phyloP scores from a whole-genome alignment of 2,797 vertebrate species.

The Anableps anableps region DNA sequence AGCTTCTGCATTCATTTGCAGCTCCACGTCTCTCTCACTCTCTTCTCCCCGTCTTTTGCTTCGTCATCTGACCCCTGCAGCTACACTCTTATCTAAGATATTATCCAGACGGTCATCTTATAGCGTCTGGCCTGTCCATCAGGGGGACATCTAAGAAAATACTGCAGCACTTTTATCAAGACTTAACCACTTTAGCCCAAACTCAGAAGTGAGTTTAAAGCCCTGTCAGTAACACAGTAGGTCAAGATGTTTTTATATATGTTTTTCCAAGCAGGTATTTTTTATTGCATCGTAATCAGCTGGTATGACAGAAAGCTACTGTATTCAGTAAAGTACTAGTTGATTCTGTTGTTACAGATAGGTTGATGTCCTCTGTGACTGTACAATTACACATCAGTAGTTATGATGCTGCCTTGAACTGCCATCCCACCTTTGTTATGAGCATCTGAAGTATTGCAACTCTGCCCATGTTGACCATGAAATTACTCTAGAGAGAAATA shows the following conservation, averaged over 20 bases:
- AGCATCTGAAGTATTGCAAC: constrained; percentile 30
- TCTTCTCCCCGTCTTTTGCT: constrained; percentile 10
- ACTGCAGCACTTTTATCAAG: constrained; percentile 30
- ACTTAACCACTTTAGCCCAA: constrained; percentile 28
- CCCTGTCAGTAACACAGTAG: neutral
- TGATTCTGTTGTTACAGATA: neutral
- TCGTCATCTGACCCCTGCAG: constrained; percentile 50
- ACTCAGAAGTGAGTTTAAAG: constrained; percentile 28
- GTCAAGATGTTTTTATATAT: neutral
- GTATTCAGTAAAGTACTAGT: constrained; percentile 1
- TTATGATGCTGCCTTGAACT: constrained; percentile 35
- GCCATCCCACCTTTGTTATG: constrained; percentile 15
- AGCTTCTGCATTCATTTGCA: constrained; percentile 64
- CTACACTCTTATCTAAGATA: constrained; percentile 43
- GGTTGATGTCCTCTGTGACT: constrained; percentile 7
- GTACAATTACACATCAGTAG: constrained; percentile 7
- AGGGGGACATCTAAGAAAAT: constrained; percentile 37
- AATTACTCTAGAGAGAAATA: constrained; percentile 49
- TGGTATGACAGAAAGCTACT: neutral
- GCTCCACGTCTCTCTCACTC: constrained; percentile 37
- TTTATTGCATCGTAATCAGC: neutral
- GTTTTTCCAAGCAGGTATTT: constrained; percentile 14
- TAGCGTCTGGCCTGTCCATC: constrained; percentile 43
- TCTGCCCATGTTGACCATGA: constrained; percentile 26
- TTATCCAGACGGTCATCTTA: constrained; percentile 33